These are phyloP conservation scores for Ganaspis sp. DNA, from an alignment of 1,140 invertebrate species.

Conservation along the genomic window DNA sequence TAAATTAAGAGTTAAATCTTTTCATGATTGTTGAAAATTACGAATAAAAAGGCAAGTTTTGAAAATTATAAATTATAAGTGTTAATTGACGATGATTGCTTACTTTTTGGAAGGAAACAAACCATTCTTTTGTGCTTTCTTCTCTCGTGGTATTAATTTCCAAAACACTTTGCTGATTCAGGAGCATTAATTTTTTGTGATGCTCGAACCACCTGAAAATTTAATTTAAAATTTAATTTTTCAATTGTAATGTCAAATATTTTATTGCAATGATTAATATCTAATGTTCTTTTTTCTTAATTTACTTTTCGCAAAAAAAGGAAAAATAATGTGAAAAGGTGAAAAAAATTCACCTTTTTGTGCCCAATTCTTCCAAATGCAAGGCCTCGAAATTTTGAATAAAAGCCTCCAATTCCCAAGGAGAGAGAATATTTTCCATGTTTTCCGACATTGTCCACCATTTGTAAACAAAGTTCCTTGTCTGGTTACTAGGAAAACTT, in stretches of 20 bases:
- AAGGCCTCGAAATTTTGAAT: conserved; percentile 73
- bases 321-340: conserved; percentile 26
- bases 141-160: conserved; percentile 82
- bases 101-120: conserved; percentile 82
- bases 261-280: no score
- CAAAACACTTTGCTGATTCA: conserved; percentile 87
- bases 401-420: conserved; percentile 76
- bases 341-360: conserved; percentile 68
- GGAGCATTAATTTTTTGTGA: conserved; percentile 84
- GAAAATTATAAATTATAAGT: neutral
- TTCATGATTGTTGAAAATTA: no score
- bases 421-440: conserved; percentile 72
- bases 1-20: no score
- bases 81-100: conserved; percentile 21
- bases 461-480: conserved; percentile 67
- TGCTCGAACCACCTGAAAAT: conserved; percentile 84
- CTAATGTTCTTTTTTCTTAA: conserved; percentile 33
- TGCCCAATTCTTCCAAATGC: conserved; percentile 74
- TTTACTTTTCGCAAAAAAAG: neutral
- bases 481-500: neutral
- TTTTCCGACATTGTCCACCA: conserved; percentile 65
- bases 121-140: conserved; percentile 84
- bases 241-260: no score
- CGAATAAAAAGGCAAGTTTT: no score
- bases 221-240: no score